These are phyloP conservation scores for Saxicola maurus DNA, from an alignment of 2,797 vertebrate genomes.

Conservation along the genomic window DNA sequence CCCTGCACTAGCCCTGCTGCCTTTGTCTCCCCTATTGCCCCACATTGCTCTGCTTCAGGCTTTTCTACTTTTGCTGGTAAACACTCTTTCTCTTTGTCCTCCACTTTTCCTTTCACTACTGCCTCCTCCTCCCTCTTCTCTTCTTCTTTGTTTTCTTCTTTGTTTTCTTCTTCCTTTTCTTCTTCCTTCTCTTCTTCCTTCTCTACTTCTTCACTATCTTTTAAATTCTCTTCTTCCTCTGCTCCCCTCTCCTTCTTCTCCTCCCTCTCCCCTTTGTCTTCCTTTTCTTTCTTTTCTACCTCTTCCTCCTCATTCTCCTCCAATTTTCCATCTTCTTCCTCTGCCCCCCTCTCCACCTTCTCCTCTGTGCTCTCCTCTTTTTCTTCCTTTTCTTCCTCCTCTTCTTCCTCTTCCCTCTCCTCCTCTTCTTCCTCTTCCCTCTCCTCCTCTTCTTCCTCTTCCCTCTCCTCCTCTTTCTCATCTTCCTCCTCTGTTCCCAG, in stretches of 20 bases:
- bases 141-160: rapidly evolving
- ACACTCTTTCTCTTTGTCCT: neutral
- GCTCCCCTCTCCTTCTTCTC: neutral
- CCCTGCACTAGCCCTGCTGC: neutral
- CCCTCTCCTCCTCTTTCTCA: neutral
- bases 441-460: neutral
- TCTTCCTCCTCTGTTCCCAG: neutral
- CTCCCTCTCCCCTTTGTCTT: neutral
- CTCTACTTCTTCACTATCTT: neutral
- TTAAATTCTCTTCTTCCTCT: neutral
- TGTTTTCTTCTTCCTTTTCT: neutral
- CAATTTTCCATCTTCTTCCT: neutral
- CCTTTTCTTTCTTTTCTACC: neutral
- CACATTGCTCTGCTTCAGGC: neutral
- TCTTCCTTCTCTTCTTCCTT: neutral
- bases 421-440: neutral
- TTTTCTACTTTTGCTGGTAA: neutral
- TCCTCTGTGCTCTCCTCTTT: neutral
- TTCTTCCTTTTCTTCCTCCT: too few relatives aligned
- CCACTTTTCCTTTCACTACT: neutral
- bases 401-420: neutral
- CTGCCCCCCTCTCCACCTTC: neutral
- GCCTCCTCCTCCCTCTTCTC: neutral
- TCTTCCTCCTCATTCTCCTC: neutral
- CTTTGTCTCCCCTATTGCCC: rapidly evolving